phyloP scores from a whole-genome alignment of 2,797 vertebrate genomes.

The Heteromormyrus szaboi region DNA sequence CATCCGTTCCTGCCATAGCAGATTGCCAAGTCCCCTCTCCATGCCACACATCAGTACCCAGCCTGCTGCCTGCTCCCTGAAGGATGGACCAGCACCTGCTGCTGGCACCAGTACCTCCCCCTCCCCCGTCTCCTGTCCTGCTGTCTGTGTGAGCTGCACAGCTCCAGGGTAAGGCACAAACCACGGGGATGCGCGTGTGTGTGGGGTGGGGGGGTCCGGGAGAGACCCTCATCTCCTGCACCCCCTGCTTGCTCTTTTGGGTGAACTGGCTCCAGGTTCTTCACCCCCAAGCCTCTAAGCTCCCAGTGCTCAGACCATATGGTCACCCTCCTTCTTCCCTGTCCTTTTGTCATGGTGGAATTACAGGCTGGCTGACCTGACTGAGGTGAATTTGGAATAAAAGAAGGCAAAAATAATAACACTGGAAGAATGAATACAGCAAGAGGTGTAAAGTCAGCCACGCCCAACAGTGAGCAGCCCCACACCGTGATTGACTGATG shows the following conservation, averaged over 20 bases:
- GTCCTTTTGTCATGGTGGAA: constrained; percentile 36
- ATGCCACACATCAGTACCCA: constrained; percentile 75
- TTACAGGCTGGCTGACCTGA: constrained; percentile 41
- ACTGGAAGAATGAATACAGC: constrained; percentile 29
- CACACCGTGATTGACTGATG: constrained; percentile 31
- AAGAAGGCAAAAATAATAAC: constrained; percentile 30
- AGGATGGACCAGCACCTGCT: constrained; percentile 83
- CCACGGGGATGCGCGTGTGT: constrained; percentile 63
- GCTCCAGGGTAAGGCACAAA: constrained; percentile 66
- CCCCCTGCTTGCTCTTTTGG: constrained; percentile 46
- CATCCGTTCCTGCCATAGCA: constrained; percentile 57
- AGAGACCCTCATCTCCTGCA: constrained; percentile 50
- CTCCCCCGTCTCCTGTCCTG: constrained; percentile 43
- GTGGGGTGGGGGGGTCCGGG: constrained; percentile 63
- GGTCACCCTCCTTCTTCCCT: constrained; percentile 41
- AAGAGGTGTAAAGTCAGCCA: constrained; percentile 34
- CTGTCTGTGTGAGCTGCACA: constrained; percentile 34
- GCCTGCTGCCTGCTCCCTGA: constrained; percentile 76
- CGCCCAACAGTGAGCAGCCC: constrained; percentile 30
- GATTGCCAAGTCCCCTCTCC: constrained; percentile 76
- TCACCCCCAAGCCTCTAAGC: constrained; percentile 52
- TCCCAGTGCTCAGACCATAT: constrained; percentile 63
- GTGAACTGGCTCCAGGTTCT: constrained; percentile 69
- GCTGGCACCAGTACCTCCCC: constrained; percentile 59
- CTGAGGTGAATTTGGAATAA: constrained; percentile 33